These are phyloP conservation scores for Mesocentrotus franciscanus DNA, from an alignment of 53 echinoderm and acorn worm genomes.

Conservation along the genomic window DNA sequence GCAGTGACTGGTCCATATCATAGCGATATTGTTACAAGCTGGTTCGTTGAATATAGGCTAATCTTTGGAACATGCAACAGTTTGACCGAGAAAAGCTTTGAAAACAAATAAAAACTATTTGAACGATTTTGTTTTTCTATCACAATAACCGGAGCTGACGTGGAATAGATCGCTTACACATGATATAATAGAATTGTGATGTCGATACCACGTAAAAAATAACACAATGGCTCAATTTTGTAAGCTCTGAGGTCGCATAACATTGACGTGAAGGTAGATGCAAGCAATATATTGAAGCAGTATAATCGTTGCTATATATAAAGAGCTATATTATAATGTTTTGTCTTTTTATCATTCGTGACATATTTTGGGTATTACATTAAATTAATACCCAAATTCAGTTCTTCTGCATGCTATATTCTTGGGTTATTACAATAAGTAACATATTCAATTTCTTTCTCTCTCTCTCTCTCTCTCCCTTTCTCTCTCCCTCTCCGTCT, in stretches of 20 bases:
- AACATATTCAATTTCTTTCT: too few relatives aligned
- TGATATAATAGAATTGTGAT: neutral
- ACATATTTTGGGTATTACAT: too few relatives aligned
- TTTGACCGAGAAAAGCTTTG: neutral
- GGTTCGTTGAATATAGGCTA: neutral
- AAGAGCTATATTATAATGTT: too few relatives aligned
- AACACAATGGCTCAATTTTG: neutral
- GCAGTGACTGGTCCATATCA: neutral
- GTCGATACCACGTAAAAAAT: neutral
- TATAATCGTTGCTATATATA: too few relatives aligned
- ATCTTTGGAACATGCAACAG: neutral
- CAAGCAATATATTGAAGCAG: too few relatives aligned
- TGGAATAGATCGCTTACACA: neutral
- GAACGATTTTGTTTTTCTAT: neutral
- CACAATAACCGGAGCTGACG: too few relatives aligned
- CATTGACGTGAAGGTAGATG: neutral
- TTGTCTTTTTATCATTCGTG: too few relatives aligned
- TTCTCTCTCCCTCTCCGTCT: too few relatives aligned
- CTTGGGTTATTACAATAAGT: too few relatives aligned
- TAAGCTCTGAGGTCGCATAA: neutral
- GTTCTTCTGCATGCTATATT: too few relatives aligned
- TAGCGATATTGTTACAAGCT: neutral
- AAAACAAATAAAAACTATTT: conserved; percentile 24
- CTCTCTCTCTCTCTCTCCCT: too few relatives aligned
- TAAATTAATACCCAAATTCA: too few relatives aligned